phyloP scores from a whole-genome alignment of 2,888 invertebrate genomes.

The Iselma pallidipennis region DNA sequence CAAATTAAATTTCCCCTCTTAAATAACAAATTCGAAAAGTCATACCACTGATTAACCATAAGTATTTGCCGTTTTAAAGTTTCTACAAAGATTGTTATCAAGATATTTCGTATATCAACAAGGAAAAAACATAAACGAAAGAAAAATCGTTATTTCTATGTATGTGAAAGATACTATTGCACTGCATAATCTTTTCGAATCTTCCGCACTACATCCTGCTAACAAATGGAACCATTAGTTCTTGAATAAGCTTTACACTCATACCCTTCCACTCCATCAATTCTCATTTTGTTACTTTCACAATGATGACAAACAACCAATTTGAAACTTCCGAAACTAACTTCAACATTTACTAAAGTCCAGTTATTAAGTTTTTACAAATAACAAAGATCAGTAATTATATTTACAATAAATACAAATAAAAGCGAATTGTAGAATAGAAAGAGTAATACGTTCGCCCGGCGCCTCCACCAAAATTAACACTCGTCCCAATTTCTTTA shows the following conservation, averaged over 20 bases:
- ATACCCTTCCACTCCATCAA: background rate
- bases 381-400: background rate
- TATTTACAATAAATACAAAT: background rate
- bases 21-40: background rate
- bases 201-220: background rate
- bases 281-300: background rate
- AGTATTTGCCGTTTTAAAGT: no score
- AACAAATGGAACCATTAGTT: background rate
- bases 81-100: background rate
- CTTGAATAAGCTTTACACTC: background rate
- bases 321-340: background rate
- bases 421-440: no score
- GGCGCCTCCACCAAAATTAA: background rate
- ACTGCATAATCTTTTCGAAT: background rate
- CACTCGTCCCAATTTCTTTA: background rate
- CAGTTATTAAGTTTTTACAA: background rate
- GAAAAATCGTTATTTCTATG: background rate
- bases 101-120: background rate
- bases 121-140: background rate
- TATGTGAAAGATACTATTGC: background rate
- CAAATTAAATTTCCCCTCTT: conserved; percentile 14
- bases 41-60: background rate
- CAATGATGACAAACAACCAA: background rate
- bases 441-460: background rate
- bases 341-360: background rate